Percentiles rank a stretch among this genome's conserved stretches.
Conservation (phyloP, 2,797 vertebrate genomes). For the Gallinago solitaria region DNA sequence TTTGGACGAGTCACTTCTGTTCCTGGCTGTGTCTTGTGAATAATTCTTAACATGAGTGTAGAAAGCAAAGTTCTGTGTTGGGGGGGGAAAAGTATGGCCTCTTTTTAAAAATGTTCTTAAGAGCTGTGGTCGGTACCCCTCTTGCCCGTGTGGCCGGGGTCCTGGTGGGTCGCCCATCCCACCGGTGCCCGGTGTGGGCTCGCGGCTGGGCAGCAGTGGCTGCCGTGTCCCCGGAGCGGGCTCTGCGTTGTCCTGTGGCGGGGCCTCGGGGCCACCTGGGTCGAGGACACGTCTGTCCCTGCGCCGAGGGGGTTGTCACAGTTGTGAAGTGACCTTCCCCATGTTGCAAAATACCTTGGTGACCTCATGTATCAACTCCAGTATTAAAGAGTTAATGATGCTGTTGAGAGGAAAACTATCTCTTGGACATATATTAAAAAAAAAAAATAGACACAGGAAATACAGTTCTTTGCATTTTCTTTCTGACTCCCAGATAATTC, state of each 20-base stretch:
- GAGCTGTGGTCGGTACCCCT: background rate
- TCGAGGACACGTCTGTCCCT: background rate
- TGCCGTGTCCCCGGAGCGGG: rapidly evolving
- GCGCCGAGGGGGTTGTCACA: rapidly evolving
- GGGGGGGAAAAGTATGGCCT: rapidly evolving
- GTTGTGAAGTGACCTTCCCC: background rate
- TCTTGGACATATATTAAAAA: background rate
- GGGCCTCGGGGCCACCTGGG: rapidly evolving
- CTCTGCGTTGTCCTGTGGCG: rapidly evolving
- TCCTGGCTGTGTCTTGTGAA: background rate
- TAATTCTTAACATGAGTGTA: background rate
- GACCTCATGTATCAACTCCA: background rate
- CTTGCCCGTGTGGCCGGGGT: rapidly evolving
- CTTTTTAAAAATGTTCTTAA: no score
- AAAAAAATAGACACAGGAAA: background rate
- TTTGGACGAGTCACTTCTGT: background rate
- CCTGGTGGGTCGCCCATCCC: background rate
- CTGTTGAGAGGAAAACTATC: background rate
- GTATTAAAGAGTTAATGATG: background rate
- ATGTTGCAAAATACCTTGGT: background rate
- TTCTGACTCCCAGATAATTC: background rate
- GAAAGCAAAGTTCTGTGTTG: background rate
- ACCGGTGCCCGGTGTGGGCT: rapidly evolving
- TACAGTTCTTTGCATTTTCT: background rate
- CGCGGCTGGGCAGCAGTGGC: background rate